A percentile compares a stretch with the other conserved stretches of the same genome.
Conservation (phyloP, 1,140 invertebrate genomes). For the Proales similis region DNA sequence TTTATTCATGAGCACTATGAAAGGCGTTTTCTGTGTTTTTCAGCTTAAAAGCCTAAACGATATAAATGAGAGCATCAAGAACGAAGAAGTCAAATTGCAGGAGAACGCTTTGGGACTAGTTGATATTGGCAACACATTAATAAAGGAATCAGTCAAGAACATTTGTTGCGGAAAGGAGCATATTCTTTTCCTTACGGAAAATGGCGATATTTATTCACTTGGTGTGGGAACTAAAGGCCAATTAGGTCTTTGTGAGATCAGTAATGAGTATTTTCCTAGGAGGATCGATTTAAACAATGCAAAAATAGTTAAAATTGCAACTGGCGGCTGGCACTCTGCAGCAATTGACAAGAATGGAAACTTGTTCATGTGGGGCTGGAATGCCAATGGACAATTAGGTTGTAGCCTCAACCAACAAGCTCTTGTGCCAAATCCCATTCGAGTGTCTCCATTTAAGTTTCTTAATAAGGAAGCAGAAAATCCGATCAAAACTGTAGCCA, state of each 20-base stretch:
- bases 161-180: constrained; percentile 79
- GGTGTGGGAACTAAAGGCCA: constrained; percentile 92
- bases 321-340: constrained; percentile 26
- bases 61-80: neutral
- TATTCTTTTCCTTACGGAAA: constrained; percentile 70
- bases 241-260: constrained; percentile 45
- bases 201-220: constrained; percentile 74
- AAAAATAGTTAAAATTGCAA: neutral
- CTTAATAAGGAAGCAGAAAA: neutral
- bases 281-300: neutral
- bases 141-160: constrained; percentile 43
- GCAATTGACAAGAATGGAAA: neutral
- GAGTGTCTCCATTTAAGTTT: too few relatives aligned
- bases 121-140: constrained; percentile 14
- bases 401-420: neutral
- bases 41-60: constrained; percentile 13
- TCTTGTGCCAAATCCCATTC: neutral
- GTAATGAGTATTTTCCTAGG: constrained; percentile 2
- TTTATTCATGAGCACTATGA: neutral
- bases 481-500: neutral
- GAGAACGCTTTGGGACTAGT: constrained; percentile 8
- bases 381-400: constrained; percentile 7
- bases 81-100: constrained; percentile 1
- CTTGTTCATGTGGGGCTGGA: constrained; percentile 30
- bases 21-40: constrained; percentile 1